phyloP scores from a whole-genome alignment of 2,888 invertebrate species.

The Hyposoter didymator region DNA sequence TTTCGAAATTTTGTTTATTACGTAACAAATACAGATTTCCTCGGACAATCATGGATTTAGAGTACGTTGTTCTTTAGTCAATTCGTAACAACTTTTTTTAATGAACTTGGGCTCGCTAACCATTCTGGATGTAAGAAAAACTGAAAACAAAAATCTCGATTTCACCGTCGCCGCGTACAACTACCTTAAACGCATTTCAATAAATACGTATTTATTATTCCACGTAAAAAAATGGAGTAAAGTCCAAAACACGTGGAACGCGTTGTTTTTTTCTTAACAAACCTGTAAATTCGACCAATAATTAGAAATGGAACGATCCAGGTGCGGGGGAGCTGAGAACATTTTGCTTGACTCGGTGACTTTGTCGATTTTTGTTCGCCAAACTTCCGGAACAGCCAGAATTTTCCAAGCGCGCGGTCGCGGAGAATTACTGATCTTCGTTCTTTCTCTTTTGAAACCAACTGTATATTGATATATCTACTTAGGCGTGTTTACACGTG shows the following conservation, averaged over 20 bases:
- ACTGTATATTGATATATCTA: background rate
- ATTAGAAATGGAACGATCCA: background rate
- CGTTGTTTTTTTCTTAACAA: background rate
- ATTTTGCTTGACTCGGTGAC: background rate
- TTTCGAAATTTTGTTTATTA: too few species aligned
- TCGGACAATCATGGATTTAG: too few species aligned
- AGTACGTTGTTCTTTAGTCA: too few species aligned
- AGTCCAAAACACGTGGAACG: background rate
- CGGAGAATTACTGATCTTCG: background rate
- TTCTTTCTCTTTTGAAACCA: background rate
- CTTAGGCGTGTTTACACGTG: background rate
- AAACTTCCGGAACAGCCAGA: background rate
- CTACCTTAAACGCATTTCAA: too few species aligned
- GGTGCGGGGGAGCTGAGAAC: background rate
- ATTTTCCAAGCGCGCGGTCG: background rate
- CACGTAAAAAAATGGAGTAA: too few species aligned
- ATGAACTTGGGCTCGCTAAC: too few species aligned
- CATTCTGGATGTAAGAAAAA: too few species aligned
- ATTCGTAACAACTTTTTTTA: too few species aligned
- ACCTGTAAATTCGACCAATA: background rate
- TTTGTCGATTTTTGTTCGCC: background rate
- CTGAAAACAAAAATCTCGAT: too few species aligned
- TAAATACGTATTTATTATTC: too few species aligned
- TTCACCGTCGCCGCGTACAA: too few species aligned
- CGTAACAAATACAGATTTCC: too few species aligned